These are phyloP conservation scores for Podarcis muralis DNA, from an alignment of 2,113 vertebrate genomes.

Conservation along the genomic window DNA sequence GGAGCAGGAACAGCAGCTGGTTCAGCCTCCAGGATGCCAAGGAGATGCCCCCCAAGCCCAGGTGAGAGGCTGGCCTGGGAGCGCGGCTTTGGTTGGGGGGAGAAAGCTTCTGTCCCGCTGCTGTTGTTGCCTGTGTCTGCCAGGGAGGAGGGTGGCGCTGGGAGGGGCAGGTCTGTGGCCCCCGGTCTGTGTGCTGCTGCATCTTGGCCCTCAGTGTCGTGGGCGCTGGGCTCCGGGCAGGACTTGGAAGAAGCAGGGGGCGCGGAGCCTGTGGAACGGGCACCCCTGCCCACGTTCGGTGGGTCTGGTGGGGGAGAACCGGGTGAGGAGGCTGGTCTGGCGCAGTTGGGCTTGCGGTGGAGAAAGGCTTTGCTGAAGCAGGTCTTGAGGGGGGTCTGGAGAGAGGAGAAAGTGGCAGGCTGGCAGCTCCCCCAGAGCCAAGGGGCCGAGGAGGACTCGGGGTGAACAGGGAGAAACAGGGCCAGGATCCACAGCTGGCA, in stretches of 20 bases:
- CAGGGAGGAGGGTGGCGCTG: neutral
- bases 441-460: too few relatives aligned
- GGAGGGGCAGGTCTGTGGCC: neutral
- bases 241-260: too few relatives aligned
- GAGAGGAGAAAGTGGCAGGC: neutral
- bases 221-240: too few relatives aligned
- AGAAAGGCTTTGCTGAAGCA: neutral
- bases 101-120: too few relatives aligned
- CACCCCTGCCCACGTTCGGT: neutral
- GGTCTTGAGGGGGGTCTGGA: neutral
- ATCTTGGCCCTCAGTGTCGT: too few relatives aligned
- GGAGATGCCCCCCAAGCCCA: slow-evolving; percentile 83
- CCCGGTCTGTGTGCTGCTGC: too few relatives aligned
- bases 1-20: slow-evolving; percentile 79
- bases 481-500: too few relatives aligned
- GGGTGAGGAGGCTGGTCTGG: neutral
- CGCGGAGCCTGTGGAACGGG: neutral
- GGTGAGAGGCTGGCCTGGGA: slow-evolving; percentile 77
- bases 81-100: too few relatives aligned
- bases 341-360: rapidly evolving
- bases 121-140: neutral
- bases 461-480: neutral
- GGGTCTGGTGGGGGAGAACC: too few relatives aligned
- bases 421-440: neutral
- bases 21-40: slow-evolving; percentile 86